phyloP scores from a whole-genome alignment of 2,888 invertebrate genomes.

The Eupithecia pulchellata region DNA sequence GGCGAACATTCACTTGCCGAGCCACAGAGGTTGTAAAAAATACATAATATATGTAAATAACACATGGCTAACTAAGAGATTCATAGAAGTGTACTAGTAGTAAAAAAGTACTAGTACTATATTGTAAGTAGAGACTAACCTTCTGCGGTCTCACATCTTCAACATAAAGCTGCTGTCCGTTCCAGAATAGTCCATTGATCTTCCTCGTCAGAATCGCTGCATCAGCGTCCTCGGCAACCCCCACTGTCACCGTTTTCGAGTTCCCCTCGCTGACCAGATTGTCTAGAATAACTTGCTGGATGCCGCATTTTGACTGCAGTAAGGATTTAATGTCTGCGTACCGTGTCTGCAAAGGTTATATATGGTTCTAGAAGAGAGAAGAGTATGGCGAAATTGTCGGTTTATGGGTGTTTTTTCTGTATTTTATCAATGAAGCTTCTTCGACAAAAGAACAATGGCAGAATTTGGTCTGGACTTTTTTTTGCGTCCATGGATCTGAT shows the following conservation, averaged over 20 bases:
- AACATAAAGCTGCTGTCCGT: constrained; percentile 49
- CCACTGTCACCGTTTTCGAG: constrained; percentile 52
- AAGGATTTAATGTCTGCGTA: constrained; percentile 48
- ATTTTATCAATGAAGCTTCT: too few relatives aligned
- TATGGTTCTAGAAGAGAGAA: background rate
- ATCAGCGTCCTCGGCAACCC: constrained; percentile 54
- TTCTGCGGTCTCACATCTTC: constrained; percentile 52
- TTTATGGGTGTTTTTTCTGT: background rate
- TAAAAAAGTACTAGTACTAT: too few relatives aligned
- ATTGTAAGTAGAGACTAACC: constrained; percentile 39
- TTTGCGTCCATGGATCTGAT: too few relatives aligned
- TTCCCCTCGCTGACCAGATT: constrained; percentile 48
- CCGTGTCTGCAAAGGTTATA: constrained; percentile 36
- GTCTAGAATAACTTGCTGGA: constrained; percentile 53
- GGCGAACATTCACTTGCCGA: too few relatives aligned
- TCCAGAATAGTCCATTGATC: constrained; percentile 49
- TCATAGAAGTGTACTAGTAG: too few relatives aligned
- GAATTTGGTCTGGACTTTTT: too few relatives aligned
- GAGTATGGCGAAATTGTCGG: background rate
- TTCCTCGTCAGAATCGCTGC: constrained; percentile 50
- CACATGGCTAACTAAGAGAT: too few relatives aligned
- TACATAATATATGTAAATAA: too few relatives aligned
- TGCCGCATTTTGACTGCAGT: constrained; percentile 51
- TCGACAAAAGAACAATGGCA: too few relatives aligned
- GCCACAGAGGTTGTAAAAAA: too few relatives aligned